phyloP scores from a whole-genome alignment of 1,140 invertebrate species.

The Akabosia matsudoensis region DNA sequence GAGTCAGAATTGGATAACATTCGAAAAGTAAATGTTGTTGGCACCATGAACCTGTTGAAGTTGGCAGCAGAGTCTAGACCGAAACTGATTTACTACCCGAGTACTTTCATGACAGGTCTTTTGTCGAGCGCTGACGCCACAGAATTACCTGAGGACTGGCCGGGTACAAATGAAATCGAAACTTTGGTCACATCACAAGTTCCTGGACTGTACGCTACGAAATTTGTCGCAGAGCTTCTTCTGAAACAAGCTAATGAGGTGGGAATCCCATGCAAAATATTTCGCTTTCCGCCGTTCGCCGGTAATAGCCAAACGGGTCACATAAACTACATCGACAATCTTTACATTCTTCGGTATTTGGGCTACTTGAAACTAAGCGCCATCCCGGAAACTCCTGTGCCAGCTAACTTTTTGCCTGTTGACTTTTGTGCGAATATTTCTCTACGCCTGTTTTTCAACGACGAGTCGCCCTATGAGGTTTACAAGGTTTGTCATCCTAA shows the following conservation, averaged over 20 bases:
- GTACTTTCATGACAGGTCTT: neutral
- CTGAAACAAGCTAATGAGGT: neutral
- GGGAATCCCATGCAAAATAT: neutral
- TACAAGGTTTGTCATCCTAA: neutral
- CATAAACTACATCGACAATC: neutral
- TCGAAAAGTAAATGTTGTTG: neutral
- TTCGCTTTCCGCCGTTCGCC: neutral
- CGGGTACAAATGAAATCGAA: neutral
- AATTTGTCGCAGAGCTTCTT: neutral
- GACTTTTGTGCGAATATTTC: neutral
- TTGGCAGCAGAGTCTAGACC: neutral
- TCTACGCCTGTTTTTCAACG: neutral
- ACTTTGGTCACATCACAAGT: neutral
- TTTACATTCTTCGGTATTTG: neutral
- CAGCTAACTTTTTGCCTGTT: neutral
- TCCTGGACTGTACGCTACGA: neutral
- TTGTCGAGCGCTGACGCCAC: neutral
- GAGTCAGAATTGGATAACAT: neutral
- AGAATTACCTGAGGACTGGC: neutral
- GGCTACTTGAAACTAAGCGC: neutral
- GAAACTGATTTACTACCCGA: neutral
- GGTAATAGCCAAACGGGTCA: neutral
- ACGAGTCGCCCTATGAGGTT: neutral
- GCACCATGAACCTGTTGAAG: neutral
- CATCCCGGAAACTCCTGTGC: neutral